Conservation (phyloP, 2,113 vertebrate species). For the Ceuthmochares aereus region DNA sequence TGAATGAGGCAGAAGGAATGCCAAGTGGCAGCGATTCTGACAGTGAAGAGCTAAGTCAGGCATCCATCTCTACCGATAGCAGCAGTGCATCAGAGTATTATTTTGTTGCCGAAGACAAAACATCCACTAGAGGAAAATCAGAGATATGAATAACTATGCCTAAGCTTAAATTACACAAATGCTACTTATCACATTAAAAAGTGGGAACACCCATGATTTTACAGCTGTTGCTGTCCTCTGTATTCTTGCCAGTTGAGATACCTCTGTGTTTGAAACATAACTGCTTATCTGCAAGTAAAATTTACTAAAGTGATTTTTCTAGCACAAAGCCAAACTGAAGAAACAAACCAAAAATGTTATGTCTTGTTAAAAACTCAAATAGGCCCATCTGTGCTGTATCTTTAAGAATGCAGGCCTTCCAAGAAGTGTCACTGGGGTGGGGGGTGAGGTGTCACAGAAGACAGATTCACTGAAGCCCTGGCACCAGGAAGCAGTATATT, state of each 20-base stretch:
- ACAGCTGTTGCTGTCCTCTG: not conserved
- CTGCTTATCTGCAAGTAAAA: not conserved
- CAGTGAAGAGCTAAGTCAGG: constrained; percentile 6
- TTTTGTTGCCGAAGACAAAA: constrained; percentile 21
- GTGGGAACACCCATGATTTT: not conserved
- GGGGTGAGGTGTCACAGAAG: not conserved
- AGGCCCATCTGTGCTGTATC: not conserved
- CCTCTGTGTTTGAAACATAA: not conserved
- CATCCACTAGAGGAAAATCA: not conserved
- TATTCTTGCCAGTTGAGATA: accelerated
- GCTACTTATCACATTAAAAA: not conserved
- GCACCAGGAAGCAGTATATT: not conserved
- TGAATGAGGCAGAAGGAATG: not conserved
- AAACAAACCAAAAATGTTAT: not conserved
- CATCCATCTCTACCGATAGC: not conserved
- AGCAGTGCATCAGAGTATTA: constrained; percentile 15
- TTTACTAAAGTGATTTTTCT: not conserved
- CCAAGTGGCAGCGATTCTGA: constrained; percentile 20
- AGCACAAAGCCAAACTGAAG: not conserved
- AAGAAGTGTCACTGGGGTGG: not conserved
- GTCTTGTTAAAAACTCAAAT: not conserved
- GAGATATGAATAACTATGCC: not conserved
- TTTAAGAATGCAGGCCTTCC: not conserved
- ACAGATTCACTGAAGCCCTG: not conserved
- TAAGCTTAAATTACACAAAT: not conserved